A percentile compares a stretch with the other conserved stretches of the same genome.
phyloP scores from a whole-genome alignment of 2,797 vertebrate genomes.

The Galago senegalensis region DNA sequence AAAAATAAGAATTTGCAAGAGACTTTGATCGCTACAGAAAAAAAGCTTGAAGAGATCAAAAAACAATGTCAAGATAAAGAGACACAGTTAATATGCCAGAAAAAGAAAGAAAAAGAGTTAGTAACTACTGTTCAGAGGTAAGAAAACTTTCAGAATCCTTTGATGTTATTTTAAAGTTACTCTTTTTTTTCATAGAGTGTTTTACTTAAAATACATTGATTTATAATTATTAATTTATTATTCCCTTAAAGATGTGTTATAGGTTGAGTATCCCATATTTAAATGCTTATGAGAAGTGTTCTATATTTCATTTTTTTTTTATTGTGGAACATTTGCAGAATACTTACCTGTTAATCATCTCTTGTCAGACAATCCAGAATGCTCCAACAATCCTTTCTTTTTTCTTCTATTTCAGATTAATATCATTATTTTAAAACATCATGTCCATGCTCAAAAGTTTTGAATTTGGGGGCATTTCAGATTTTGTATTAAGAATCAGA shows the following conservation, averaged over 20 bases:
- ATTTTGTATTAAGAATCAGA: not conserved
- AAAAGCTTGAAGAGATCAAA: slow-evolving; percentile 88
- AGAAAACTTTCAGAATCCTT: slow-evolving; percentile 33
- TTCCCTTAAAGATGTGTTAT: not conserved
- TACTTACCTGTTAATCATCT: not conserved
- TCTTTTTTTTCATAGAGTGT: slow-evolving; percentile 14
- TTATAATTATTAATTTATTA: not conserved
- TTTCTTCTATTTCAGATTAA: no score
- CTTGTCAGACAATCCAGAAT: not conserved
- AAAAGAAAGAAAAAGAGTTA: slow-evolving; percentile 95
- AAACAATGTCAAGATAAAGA: slow-evolving; percentile 92
- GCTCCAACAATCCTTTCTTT: not conserved
- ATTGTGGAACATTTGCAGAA: not conserved
- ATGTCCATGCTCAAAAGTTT: not conserved
- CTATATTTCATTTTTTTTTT: not conserved
- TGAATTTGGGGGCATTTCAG: not conserved
- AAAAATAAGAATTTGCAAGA: slow-evolving; percentile 91
- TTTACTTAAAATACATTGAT: slow-evolving; percentile 41
- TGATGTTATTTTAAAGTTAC: not conserved
- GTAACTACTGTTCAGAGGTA: slow-evolving; percentile 96
- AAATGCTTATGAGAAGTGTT: not conserved
- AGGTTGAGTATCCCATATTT: not conserved
- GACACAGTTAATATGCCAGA: slow-evolving; percentile 92
- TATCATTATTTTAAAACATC: no score
- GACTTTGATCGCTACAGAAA: slow-evolving; percentile 90